phyloP scores from a whole-genome alignment of 1,140 invertebrate species.

The Lepidostoma basale region DNA sequence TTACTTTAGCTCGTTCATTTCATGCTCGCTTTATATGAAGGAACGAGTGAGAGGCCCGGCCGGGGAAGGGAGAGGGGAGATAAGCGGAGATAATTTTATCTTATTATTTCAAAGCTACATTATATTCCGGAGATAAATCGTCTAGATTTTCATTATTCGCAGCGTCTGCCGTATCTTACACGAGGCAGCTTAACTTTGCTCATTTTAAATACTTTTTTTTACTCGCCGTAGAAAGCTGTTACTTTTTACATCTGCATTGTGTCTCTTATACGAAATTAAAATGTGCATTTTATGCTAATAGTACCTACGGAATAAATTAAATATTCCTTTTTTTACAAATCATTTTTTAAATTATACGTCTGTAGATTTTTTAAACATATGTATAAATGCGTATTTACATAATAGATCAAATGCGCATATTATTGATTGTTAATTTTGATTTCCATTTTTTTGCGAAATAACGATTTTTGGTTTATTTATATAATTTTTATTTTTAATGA shows the following conservation, averaged over 20 bases:
- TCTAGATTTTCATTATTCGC: constrained; percentile 46
- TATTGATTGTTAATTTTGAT: no score
- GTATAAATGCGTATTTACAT: no score
- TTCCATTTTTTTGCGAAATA: no score
- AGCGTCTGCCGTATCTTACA: constrained; percentile 24
- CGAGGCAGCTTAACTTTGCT: constrained; percentile 26
- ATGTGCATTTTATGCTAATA: constrained; percentile 24
- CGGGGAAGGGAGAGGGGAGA: neutral
- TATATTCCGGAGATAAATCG: constrained; percentile 47
- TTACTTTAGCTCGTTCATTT: constrained; percentile 43
- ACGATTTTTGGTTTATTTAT: no score
- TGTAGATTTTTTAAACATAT: no score
- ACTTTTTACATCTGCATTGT: constrained; percentile 26
- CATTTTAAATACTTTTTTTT: constrained; percentile 38
- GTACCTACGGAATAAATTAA: no score
- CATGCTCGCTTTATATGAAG: constrained; percentile 39
- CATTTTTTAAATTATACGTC: no score
- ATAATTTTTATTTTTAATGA: no score
- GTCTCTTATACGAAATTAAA: constrained; percentile 2
- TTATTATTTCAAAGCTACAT: constrained; percentile 47
- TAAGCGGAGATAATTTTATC: constrained; percentile 46
- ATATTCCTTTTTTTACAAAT: no score
- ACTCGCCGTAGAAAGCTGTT: constrained; percentile 4
- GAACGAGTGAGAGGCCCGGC: constrained; percentile 21
- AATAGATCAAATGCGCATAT: no score